Conservation (phyloP, 2,888 invertebrate species). For the Nomada ferruginata region DNA sequence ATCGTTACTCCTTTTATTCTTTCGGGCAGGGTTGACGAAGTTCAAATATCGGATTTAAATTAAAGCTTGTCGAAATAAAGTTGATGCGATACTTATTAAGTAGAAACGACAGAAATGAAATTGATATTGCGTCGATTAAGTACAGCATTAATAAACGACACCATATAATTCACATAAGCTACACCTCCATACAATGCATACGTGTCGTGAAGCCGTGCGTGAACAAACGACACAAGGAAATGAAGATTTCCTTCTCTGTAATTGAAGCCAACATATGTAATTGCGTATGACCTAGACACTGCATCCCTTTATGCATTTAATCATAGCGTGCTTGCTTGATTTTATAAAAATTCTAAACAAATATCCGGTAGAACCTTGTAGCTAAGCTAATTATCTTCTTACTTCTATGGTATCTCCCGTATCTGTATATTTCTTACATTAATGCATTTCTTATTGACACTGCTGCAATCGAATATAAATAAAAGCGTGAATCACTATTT, state of each 20-base stretch:
- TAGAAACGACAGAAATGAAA: not conserved
- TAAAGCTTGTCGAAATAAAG: not conserved
- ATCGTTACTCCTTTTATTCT: not conserved
- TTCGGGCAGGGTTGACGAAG: not conserved
- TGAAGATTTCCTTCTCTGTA: conserved; percentile 40
- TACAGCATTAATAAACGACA: conserved; percentile 34
- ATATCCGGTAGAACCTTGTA: conserved; percentile 56
- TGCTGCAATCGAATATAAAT: not conserved
- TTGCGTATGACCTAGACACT: conserved; percentile 70
- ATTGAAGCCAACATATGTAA: conserved; percentile 44
- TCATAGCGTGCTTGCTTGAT: conserved; percentile 45
- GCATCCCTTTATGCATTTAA: conserved; percentile 57
- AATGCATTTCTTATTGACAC: not conserved
- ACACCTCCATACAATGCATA: conserved; percentile 10
- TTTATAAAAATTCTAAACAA: conserved; percentile 56
- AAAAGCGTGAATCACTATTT: not conserved
- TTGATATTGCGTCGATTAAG: not conserved
- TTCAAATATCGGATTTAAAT: not conserved
- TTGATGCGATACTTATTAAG: not conserved
- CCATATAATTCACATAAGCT: conserved; percentile 9
- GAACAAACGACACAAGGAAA: conserved; percentile 62
- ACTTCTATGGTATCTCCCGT: conserved; percentile 19
- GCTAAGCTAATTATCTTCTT: conserved; percentile 46
- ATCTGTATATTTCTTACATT: not conserved
- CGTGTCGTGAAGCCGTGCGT: conserved; percentile 17